These are phyloP conservation scores for Charadrius vociferus DNA, from an alignment of 2,113 vertebrate species.

Conservation along the genomic window DNA sequence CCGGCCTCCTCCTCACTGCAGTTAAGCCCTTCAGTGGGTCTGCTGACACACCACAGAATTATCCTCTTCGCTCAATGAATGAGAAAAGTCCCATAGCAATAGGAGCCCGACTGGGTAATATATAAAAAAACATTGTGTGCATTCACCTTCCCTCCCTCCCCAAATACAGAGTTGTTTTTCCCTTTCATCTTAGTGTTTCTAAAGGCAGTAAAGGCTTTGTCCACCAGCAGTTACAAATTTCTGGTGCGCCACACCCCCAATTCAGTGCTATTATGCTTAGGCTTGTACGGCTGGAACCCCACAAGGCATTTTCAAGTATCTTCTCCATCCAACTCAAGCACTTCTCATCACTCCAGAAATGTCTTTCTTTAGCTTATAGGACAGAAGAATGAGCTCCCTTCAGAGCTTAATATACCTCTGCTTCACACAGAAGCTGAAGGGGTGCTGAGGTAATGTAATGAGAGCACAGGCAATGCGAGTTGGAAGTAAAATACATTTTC, in stretches of 20 bases:
- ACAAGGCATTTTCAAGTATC: slow-evolving; percentile 24
- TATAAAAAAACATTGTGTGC: neutral
- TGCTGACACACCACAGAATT: slow-evolving; percentile 55
- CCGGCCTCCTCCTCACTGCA: neutral
- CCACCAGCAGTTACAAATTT: slow-evolving; percentile 17
- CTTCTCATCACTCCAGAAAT: slow-evolving; percentile 17
- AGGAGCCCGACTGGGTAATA: neutral
- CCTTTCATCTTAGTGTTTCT: slow-evolving; percentile 5
- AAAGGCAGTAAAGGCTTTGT: slow-evolving; percentile 4
- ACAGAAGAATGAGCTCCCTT: slow-evolving; percentile 53
- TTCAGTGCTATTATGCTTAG: neutral
- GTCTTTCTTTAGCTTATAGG: slow-evolving; percentile 21
- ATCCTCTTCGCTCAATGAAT: neutral
- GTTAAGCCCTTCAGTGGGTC: neutral
- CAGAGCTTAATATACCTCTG: slow-evolving; percentile 43
- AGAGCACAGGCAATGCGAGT: slow-evolving; percentile 35
- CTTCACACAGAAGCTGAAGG: neutral
- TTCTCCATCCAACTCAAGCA: slow-evolving; percentile 41
- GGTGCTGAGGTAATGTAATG: slow-evolving; percentile 32
- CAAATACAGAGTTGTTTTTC: neutral
- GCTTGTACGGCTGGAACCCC: neutral
- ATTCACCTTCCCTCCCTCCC: neutral
- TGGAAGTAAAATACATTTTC: slow-evolving; percentile 66
- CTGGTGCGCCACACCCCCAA: neutral
- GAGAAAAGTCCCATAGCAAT: neutral